Evolutionary conservation across 2,113 vertebrate species (phyloP).

Genomic region (Arothron firmamentum): DNA sequence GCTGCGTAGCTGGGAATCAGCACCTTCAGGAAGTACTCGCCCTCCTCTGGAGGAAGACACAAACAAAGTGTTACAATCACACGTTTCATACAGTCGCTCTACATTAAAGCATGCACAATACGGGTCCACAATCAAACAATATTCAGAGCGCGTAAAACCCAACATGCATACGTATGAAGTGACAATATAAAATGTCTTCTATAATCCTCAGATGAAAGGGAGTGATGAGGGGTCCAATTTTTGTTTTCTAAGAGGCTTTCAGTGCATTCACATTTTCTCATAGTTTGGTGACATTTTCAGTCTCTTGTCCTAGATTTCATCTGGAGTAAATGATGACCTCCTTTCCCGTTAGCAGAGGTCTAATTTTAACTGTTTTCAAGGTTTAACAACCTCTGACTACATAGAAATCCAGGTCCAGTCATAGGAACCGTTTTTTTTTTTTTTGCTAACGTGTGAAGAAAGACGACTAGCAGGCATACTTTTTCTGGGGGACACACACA

Average conservation of each 20-base stretch:
- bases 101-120: constrained; percentile 29
- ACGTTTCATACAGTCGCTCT: constrained; percentile 40
- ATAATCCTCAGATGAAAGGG: constrained; percentile 1
- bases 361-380: constrained; percentile 74
- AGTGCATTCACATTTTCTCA: constrained; percentile 40
- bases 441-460: neutral
- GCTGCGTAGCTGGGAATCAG: constrained; percentile 90
- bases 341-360: constrained; percentile 68
- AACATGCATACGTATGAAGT: neutral
- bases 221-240: neutral
- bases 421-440: neutral
- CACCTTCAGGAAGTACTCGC: constrained; percentile 93
- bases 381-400: constrained; percentile 60
- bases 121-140: neutral
- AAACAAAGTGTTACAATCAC: constrained; percentile 54
- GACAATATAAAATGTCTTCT: neutral
- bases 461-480: neutral
- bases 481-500: constrained; percentile 17
- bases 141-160: constrained; percentile 6
- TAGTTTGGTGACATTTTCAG: constrained; percentile 58
- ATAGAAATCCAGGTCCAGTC: constrained; percentile 35
- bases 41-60: constrained; percentile 73
- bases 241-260: constrained; percentile 19
- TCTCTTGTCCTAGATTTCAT: constrained; percentile 72
- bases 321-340: constrained; percentile 72